phyloP scores from a whole-genome alignment of 1,140 invertebrate genomes.

The Plutomurus gul region DNA sequence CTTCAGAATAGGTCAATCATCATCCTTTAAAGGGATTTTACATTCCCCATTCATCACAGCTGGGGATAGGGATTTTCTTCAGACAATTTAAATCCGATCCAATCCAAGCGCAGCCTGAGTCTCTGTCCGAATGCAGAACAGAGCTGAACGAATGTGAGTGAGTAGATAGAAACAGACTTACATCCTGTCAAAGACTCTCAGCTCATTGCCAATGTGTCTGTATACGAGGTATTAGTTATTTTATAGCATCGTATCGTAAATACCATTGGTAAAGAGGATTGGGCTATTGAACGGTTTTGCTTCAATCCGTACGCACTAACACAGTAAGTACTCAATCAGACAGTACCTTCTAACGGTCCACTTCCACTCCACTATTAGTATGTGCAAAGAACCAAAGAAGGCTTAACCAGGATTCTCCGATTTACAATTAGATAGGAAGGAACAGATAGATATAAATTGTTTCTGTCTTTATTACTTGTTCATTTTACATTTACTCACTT shows the following conservation, averaged over 20 bases:
- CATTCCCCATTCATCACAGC: background rate
- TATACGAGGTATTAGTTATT: background rate
- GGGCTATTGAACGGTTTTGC: background rate
- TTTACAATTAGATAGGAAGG: background rate
- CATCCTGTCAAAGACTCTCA: too few relatives aligned
- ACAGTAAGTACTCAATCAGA: background rate
- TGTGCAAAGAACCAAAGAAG: background rate
- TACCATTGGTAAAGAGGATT: background rate
- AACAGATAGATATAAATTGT: background rate
- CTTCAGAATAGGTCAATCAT: background rate
- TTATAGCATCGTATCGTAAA: background rate
- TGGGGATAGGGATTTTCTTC: background rate
- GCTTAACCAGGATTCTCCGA: constrained; percentile 3
- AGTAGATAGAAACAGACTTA: too few relatives aligned
- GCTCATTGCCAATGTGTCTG: background rate
- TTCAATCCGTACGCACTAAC: too few relatives aligned
- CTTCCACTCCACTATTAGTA: too few relatives aligned
- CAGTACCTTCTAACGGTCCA: too few relatives aligned
- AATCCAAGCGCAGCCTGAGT: constrained; percentile 9
- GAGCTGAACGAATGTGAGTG: too few relatives aligned
- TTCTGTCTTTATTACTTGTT: constrained; percentile 1
- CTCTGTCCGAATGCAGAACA: too few relatives aligned
- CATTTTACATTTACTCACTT: background rate
- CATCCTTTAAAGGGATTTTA: constrained; percentile 10
- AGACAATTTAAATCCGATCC: constrained; percentile 11